Evolutionary conservation across 2,113 vertebrate species (phyloP).

Genomic region (Periophthalmodon schlosseri): DNA sequence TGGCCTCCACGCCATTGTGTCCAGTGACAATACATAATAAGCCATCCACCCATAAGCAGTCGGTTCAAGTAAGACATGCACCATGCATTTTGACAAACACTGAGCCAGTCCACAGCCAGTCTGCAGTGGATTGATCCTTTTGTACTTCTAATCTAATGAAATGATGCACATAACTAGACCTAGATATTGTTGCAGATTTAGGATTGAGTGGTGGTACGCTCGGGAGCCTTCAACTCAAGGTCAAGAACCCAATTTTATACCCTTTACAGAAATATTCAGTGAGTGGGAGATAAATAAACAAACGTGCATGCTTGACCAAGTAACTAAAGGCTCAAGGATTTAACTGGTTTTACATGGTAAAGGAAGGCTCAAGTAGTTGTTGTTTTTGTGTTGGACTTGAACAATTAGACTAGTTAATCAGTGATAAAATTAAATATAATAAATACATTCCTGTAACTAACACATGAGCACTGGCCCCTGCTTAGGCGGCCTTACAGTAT

Average conservation of each 20-base stretch:
- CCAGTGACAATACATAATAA: conserved; percentile 93
- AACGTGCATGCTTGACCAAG: not conserved
- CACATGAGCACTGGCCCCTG: too few relatives aligned
- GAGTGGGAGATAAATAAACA: conserved; percentile 30
- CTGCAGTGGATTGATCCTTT: conserved; percentile 76
- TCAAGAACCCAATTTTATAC: conserved; percentile 72
- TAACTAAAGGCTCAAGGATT: not conserved
- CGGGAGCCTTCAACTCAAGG: conserved; percentile 68
- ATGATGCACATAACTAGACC: conserved; percentile 63
- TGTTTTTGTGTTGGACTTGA: not conserved
- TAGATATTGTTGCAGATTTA: conserved; percentile 81
- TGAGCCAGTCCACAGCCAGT: conserved; percentile 9
- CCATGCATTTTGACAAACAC: conserved; percentile 58
- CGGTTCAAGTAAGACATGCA: conserved; percentile 76
- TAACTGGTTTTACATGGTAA: not conserved
- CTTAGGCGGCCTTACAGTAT: too few relatives aligned
- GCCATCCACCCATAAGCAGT: conserved; percentile 83
- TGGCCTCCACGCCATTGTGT: conserved; percentile 83
- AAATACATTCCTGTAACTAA: too few relatives aligned
- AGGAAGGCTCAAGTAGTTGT: not conserved
- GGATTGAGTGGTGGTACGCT: conserved; percentile 39
- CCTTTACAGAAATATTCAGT: conserved; percentile 45
- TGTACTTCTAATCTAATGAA: conserved; percentile 11
- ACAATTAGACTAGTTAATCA: not conserved
- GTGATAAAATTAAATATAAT: too few relatives aligned